These are phyloP conservation scores for Danio jaintianensis DNA, from an alignment of 2,797 vertebrate genomes.

Conservation along the genomic window DNA sequence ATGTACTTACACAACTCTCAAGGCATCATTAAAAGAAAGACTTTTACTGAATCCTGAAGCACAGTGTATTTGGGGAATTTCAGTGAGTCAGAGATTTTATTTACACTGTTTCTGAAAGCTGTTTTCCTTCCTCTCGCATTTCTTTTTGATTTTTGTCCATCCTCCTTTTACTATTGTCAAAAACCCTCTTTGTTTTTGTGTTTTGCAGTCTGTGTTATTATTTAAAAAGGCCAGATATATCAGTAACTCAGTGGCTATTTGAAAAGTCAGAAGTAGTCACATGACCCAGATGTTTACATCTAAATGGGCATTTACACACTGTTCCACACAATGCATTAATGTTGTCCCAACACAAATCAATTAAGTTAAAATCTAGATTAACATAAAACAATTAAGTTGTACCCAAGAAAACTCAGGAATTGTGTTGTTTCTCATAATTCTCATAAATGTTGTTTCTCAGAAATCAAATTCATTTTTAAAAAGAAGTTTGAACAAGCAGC, in stretches of 20 bases:
- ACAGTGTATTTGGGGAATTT: conserved; percentile 25
- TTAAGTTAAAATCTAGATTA: too few relatives aligned
- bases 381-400: too few relatives aligned
- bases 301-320: background rate
- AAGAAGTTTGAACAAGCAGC: too few relatives aligned
- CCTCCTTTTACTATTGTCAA: background rate
- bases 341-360: too few relatives aligned
- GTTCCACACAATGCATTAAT: too few relatives aligned
- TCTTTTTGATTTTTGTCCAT: background rate
- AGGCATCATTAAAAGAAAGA: conserved; percentile 43
- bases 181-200: background rate
- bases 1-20: conserved; percentile 20
- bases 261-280: too few relatives aligned
- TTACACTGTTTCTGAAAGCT: conserved; percentile 12
- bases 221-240: background rate
- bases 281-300: too few relatives aligned
- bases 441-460: too few relatives aligned
- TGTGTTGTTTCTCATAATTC: too few relatives aligned
- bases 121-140: background rate
- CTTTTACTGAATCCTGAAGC: conserved; percentile 12
- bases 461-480: too few relatives aligned
- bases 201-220: background rate
- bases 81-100: conserved; percentile 33
- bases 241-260: background rate
- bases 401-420: too few relatives aligned